A percentile compares a stretch with the other conserved stretches of the same genome.
Evolutionary conservation across 2,888 invertebrate species (phyloP).

Genomic region (Nephrotoma flavescens): DNA sequence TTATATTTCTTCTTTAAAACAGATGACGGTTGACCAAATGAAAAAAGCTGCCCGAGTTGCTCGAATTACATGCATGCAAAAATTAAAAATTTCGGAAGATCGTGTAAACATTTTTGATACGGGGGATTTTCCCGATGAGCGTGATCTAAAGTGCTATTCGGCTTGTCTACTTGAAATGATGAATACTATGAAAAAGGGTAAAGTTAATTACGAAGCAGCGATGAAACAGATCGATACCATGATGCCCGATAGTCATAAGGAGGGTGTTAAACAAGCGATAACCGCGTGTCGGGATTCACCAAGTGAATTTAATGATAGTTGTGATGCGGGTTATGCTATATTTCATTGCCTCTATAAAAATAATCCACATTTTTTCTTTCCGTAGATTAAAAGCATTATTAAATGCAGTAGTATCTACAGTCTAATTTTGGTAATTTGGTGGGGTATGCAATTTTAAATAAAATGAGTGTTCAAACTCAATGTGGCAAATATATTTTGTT

Average conservation of each 20-base stretch:
- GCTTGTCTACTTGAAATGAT: constrained; percentile 36
- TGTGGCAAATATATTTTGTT: too few relatives aligned
- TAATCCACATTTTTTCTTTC: constrained; percentile 24
- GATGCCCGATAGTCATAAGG: constrained; percentile 25
- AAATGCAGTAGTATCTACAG: too few relatives aligned
- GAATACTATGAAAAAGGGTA: constrained; percentile 36
- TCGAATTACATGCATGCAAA: constrained; percentile 47
- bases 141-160: constrained; percentile 36
- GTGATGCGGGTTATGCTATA: constrained; percentile 23
- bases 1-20: background rate
- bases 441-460: too few relatives aligned
- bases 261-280: constrained; percentile 20
- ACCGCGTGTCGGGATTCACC: constrained; percentile 22
- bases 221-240: constrained; percentile 28
- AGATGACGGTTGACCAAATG: constrained; percentile 40
- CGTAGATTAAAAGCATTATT: constrained; percentile 10
- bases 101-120: constrained; percentile 21
- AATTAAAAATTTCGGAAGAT: constrained; percentile 43
- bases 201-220: constrained; percentile 24
- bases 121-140: constrained; percentile 23
- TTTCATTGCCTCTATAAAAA: constrained; percentile 20
- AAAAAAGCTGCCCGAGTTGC: constrained; percentile 43
- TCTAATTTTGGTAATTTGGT: too few relatives aligned
- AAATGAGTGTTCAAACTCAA: too few relatives aligned
- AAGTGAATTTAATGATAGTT: constrained; percentile 26